phyloP scores from a whole-genome alignment of 2,113 vertebrate species.

The Trogon surrucura region DNA sequence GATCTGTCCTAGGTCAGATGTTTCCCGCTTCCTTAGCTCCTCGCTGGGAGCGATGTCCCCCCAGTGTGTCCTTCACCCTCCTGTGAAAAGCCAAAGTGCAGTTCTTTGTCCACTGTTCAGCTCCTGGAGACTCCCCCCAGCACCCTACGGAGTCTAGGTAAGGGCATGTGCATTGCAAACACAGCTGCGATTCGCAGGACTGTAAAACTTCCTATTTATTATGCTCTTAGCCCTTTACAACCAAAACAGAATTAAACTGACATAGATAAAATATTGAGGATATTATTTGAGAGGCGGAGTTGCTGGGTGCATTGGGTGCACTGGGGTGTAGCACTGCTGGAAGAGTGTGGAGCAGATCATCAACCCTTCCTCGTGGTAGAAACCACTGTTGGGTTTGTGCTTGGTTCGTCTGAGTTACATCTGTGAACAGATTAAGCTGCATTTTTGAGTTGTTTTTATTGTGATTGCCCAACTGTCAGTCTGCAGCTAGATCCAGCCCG shows the following conservation, averaged over 20 bases:
- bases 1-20: neutral
- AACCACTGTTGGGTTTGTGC: neutral
- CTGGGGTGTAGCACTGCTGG: neutral
- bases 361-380: neutral
- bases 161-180: neutral
- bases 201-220: neutral
- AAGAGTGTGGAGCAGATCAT: neutral
- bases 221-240: neutral
- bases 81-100: neutral
- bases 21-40: neutral
- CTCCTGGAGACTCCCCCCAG: neutral
- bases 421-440: neutral
- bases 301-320: accelerated
- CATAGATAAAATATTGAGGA: neutral
- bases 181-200: neutral
- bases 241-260: neutral
- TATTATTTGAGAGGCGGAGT: neutral
- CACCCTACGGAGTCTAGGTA: neutral
- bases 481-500: neutral
- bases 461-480: neutral
- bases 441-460: neutral
- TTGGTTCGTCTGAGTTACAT: neutral
- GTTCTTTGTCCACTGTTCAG: neutral
- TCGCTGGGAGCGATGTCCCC: neutral
- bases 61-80: neutral